Base-by-base conservation (phyloP, 1,140 invertebrate species). In the Trichoplusia ni region DNA sequence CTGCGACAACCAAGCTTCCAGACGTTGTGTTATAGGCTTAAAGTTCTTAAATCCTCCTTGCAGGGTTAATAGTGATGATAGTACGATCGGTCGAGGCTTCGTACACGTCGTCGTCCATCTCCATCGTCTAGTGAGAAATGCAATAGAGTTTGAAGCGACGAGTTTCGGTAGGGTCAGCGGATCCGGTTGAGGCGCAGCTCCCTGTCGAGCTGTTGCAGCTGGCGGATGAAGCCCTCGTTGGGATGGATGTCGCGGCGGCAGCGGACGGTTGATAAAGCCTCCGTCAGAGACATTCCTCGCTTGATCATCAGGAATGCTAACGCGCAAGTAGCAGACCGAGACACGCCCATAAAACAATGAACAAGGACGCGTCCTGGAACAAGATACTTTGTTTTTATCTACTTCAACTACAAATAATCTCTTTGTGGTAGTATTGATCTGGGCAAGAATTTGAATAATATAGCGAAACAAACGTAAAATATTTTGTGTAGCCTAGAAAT, bases 301-400 rank as follows among this genome's bases (percentile, higher is more conserved):
- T 95, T 95, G 42, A 97, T 94, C 95, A 98, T 97, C 21, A 97
- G 89, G 81, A 95, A 97, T 13, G 95, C 95, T 19, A 96, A 87
- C 0, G 96, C 95, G 67, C 95, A 93, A 0, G 96, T 95, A 14
- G 95, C 95, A 18, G 95, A 96, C 0, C 96, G 93, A 1, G 95
- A 96, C 56, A 97, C 94, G 14, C 96, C 96, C 89, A 96, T 94
- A 47, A 95, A 89, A 76, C 96, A 97, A 80, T 97, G 95, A 1
- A 97, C 95, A 51, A 96, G 91, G 0, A 95, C 93, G 82, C 94
- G 95, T 61, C 95, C 96, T 96, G 80, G 4, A 71, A 71, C 19
- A 14, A 19, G 14, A 49, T 27, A 23, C n/a, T 31, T 29, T 13
- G 11, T 49, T 2, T 31, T 27, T 11, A 11, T 49, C 8, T 6